Percentiles rank a stretch among this genome's conserved stretches.
Conservation (phyloP, 2,888 invertebrate genomes). For the Drosophila cracens region DNA sequence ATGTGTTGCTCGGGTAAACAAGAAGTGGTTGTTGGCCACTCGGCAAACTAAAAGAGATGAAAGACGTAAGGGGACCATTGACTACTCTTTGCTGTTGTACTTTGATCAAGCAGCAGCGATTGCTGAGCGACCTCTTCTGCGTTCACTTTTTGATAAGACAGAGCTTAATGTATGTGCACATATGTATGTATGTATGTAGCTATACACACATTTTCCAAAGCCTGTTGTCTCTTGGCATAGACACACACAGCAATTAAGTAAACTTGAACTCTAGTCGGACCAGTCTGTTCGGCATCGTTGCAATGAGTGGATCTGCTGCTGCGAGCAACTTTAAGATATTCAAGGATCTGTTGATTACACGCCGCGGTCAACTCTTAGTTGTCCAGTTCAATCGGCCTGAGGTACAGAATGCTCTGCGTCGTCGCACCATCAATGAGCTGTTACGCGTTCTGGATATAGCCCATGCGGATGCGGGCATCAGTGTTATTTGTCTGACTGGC, state of each 20-base stretch:
- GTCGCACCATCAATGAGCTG: slow-evolving; percentile 89
- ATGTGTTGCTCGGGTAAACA: not conserved
- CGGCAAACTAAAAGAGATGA: not conserved
- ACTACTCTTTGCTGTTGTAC: slow-evolving; percentile 30
- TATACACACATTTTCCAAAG: slow-evolving; percentile 18
- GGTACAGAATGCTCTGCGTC: slow-evolving; percentile 92
- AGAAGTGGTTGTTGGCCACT: slow-evolving; percentile 12
- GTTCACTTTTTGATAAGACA: slow-evolving; percentile 35
- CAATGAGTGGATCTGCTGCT: slow-evolving; percentile 45
- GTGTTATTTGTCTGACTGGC: slow-evolving; percentile 90
- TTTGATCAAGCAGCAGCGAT: slow-evolving; percentile 38
- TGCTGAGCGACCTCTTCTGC: slow-evolving; percentile 42
- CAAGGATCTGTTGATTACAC: slow-evolving; percentile 64
- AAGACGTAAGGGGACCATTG: not conserved
- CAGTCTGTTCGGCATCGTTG: slow-evolving; percentile 37
- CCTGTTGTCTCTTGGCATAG: slow-evolving; percentile 27
- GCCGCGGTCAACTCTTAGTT: slow-evolving; percentile 86
- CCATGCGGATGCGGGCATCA: slow-evolving; percentile 88
- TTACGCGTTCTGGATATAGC: slow-evolving; percentile 89
- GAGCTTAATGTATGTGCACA: not conserved
- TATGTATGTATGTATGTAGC: not conserved
- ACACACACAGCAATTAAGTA: slow-evolving; percentile 8
- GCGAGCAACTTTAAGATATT: slow-evolving; percentile 41
- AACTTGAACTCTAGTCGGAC: slow-evolving; percentile 9
- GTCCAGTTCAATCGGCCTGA: slow-evolving; percentile 90